Base-by-base conservation (phyloP, 1,140 invertebrate genomes). In the Pteromalus puparum region DNA sequence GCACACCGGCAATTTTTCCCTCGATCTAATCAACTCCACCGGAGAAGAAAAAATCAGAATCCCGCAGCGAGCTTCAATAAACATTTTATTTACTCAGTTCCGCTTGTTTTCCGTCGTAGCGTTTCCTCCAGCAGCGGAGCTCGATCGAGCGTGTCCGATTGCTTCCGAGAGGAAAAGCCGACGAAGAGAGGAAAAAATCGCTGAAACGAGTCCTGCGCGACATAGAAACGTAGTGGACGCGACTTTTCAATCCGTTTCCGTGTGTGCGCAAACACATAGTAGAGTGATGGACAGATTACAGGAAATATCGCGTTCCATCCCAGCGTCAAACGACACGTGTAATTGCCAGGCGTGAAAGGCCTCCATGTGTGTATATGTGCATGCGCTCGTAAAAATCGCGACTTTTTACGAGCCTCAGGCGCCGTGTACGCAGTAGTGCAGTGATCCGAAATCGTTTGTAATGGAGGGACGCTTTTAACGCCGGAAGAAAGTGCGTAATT, bases 81-180 rank as follows among this genome's bases (percentile, higher is more conserved):
- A 77, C 46, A 53, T 77, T 53, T 61, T 77, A 77, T 77, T 53
- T 77, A 53, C 53, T 67, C 61, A 21, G 30, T 24, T n/a, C 61
- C 13, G 53, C 48, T 67, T 26, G 53, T 42, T 77, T 53, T 24
- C 10, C 13, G 21, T 13, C 26, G 3, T 18, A 53, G 18, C 75
- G 18, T 48, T 77, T 77, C 75, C 75, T 61, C 21, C 38, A 15
- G n/a, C 24, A 5, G n/a, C 24, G 24, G 1, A 9, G 26, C 2
- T 65, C 76, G 76, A 42, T 79, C 48, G 28, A 79, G 26, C 76
- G 61, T 67, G 21, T 34, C 61, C 53, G 18, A 77, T 53, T 30
- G 46, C 24, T 77, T 77, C 75, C 76, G 76, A 67, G 76, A 30
- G 48, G 53, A 38, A 79, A 79, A 67, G 15, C 30, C 30, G 30